phyloP scores from a whole-genome alignment of 2,113 vertebrate species.

The Callospermophilus lateralis region DNA sequence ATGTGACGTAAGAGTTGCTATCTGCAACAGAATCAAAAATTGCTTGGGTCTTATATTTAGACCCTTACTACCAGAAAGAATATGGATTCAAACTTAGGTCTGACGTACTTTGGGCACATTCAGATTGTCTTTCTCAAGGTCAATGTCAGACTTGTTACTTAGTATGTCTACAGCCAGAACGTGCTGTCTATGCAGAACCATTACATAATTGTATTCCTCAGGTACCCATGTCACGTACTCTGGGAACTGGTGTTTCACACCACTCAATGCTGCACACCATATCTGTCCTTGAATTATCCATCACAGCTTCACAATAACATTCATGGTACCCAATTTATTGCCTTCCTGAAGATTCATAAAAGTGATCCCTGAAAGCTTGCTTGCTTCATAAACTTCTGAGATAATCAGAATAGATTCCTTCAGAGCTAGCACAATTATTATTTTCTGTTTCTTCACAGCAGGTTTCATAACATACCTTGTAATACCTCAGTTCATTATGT shows the following conservation, averaged over 20 bases:
- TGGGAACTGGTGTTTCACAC: background rate
- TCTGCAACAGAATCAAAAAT: background rate
- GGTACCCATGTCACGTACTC: background rate
- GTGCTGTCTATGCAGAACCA: background rate
- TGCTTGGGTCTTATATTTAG: background rate
- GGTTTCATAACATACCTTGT: too few species aligned
- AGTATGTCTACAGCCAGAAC: background rate
- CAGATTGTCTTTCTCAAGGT: too few species aligned
- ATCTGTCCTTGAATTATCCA: too few species aligned
- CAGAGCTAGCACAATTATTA: too few species aligned
- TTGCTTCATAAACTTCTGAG: too few species aligned
- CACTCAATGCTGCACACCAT: background rate
- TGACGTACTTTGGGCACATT: background rate
- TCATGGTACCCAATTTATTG: too few species aligned
- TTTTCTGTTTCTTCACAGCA: too few species aligned
- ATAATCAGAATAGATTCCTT: too few species aligned
- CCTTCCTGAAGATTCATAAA: too few species aligned
- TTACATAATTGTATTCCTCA: background rate
- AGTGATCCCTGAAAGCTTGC: too few species aligned
- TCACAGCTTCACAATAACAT: too few species aligned
- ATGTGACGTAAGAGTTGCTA: background rate
- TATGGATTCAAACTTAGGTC: background rate
- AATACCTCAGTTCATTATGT: too few species aligned
- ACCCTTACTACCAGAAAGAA: background rate
- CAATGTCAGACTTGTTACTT: background rate